Evolutionary conservation across 2,113 vertebrate genomes (phyloP).

Genomic region (Dascyllus trimaculatus): DNA sequence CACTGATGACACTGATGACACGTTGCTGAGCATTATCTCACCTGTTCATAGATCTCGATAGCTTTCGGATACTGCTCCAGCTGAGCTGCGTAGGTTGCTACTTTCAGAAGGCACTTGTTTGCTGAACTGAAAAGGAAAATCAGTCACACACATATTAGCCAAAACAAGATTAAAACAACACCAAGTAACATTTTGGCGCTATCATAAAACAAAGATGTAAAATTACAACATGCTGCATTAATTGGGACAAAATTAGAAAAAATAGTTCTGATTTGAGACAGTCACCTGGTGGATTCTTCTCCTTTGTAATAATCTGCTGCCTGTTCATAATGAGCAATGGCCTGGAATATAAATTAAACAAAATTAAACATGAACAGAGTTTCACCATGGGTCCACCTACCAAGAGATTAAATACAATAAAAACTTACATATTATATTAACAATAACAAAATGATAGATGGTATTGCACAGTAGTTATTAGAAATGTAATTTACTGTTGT

Average conservation of each 20-base stretch:
- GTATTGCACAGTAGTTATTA: too few species aligned
- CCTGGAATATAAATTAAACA: constrained; percentile 73
- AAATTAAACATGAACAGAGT: background rate
- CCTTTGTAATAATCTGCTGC: constrained; percentile 96
- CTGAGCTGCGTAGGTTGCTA: constrained; percentile 92
- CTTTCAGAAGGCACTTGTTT: constrained; percentile 96
- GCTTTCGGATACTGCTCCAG: constrained; percentile 95
- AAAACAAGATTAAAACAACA: too few species aligned
- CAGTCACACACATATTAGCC: background rate
- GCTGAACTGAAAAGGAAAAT: constrained; percentile 85
- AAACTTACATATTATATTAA: too few species aligned
- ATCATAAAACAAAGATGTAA: background rate
- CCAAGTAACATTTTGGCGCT: too few species aligned
- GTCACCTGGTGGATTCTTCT: constrained; percentile 92
- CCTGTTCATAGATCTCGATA: constrained; percentile 95
- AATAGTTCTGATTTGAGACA: constrained; percentile 41
- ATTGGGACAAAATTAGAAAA: background rate
- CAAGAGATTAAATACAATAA: too few species aligned
- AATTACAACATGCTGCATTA: background rate
- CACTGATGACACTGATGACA: background rate
- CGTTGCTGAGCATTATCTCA: constrained; percentile 23
- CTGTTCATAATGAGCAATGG: constrained; percentile 94
- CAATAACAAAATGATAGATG: too few species aligned
- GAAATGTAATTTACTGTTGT: too few species aligned
- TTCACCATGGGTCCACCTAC: too few species aligned